Percentiles rank a stretch among this genome's conserved stretches.
Conservation (phyloP, 2,113 vertebrate species). For the Todiramphus chloris region DNA sequence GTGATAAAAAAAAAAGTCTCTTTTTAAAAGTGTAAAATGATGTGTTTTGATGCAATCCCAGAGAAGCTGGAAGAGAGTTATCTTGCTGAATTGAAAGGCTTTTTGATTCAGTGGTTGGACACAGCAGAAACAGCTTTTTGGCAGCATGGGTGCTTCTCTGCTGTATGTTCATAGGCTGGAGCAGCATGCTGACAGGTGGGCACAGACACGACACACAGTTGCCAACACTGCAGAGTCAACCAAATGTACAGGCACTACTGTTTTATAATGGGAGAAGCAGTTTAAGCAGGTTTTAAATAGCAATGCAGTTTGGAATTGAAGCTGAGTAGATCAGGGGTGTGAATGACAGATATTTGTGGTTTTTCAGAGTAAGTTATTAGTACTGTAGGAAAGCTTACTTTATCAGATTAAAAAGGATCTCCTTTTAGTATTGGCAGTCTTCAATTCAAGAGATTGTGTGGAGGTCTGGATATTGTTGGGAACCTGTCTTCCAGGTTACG, state of each 20-base stretch:
- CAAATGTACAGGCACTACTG: background rate
- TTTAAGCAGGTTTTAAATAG: background rate
- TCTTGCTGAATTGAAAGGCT: background rate
- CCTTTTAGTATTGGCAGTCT: background rate
- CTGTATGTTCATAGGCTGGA: background rate
- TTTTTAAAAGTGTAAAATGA: background rate
- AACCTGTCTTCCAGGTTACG: background rate
- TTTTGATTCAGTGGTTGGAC: background rate
- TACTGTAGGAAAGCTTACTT: background rate
- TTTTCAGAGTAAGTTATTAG: background rate
- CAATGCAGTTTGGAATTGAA: background rate
- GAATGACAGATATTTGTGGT: background rate
- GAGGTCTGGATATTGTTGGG: background rate
- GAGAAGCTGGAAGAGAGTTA: background rate
- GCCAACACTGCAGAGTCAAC: background rate
- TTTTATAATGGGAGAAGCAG: background rate
- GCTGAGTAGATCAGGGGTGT: background rate
- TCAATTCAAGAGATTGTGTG: background rate
- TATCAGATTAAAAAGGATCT: background rate
- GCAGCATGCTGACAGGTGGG: background rate
- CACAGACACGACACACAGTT: accelerated
- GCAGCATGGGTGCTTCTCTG: background rate
- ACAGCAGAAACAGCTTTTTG: background rate
- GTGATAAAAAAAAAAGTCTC: background rate
- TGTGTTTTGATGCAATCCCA: background rate